Evolutionary conservation across 2,888 invertebrate genomes (phyloP), one percentile per base, ranked within the genome.

Genomic region (Drosophila buzzatii): DNA sequence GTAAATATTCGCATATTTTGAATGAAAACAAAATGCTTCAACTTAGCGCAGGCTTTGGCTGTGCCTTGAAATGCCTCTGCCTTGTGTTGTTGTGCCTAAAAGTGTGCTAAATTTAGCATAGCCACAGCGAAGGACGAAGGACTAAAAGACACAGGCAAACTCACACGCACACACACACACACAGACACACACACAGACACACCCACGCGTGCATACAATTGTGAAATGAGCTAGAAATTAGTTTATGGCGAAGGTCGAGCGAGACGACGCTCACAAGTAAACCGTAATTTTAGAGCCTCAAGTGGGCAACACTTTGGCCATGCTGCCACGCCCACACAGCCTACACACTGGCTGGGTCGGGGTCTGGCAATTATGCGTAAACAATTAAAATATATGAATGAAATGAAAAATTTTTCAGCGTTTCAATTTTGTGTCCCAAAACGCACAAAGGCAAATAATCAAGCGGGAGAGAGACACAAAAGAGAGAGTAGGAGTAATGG

Each of bases 171-270:
- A 61, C 52, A n/a, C 37, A 47, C 27, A n/a, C 53, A 55, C 35
- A 37, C 64, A 52, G 41, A 60, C 45, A 12, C 35, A 14, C 53
- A 16, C 42, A 37, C 56, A 20, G 27, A 49, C 33, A 44, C 16
- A 39, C 14, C 45, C 37, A 23, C 23, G 41, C 27, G 7, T 18
- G 23, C 14, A 58, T 9, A 51, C 23, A 52, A 47, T 59, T 63
- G 79, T 80, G 85, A 87, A 84, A 88, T 84, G 84, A 84, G 89
- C 83, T 81, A 78, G 81, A 84, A 84, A 84, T 84, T 89, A 88
- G 89, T 89, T 81, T 84, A 81, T 62, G 76, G 65, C 76, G 84
- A 89, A 84, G 84, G 89, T 85, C 81, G 71, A 18, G 51, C n/a
- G 18, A 49, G 52, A 47, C 63, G 52, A 47, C 63, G 53, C 66